Evolutionary conservation across 1,140 invertebrate species (phyloP), one percentile per base, ranked within the genome.

Genomic region (Tetramorium alpestre): DNA sequence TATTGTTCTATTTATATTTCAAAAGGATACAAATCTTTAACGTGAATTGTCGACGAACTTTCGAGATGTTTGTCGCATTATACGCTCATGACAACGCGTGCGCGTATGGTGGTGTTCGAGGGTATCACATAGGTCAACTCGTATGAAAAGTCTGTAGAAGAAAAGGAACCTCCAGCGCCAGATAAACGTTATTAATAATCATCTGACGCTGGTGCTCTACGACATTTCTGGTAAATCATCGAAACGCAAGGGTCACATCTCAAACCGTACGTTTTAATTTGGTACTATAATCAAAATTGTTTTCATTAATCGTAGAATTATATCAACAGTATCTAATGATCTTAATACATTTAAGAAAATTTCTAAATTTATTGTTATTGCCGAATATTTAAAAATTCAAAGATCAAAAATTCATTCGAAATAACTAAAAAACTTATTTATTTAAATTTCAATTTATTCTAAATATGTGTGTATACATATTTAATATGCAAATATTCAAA

Each of bases 121-220:
- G 89, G 82, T 92, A 92, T 92, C 91, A 38, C 75, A 88, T 88
- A 87, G 88, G 89, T 90, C 86, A 88, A 38, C 33, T 77, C 22
- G 47, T 62, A 18, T 44, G 76, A 90, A 88, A 90, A 88, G 33
- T 87, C 60, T 28, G 25, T 80, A 13, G 81, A 88, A 86, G 33
- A 70, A 90, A 90, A 90, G 86, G 88, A 56, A 80, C 69, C 70
- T 88, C 44, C 75, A 41, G 16, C 44, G 33, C 22, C 81, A 78
- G 89, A 90, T 90, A 90, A 90, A 90, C 16, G 76, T 90, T 90
- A 88, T 90, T 90, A 90, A 90, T 90, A 90, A 88, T 88, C 80
- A 73, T 86, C 88, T 86, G 49, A 77, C 16, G 65, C 4, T 82
- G 33, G 0, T 60, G 25, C 49, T 90, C 60, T 38, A 65, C 18